Evolutionary conservation across 1,140 invertebrate species (phyloP).

Genomic region (Heliothis virescens): DNA sequence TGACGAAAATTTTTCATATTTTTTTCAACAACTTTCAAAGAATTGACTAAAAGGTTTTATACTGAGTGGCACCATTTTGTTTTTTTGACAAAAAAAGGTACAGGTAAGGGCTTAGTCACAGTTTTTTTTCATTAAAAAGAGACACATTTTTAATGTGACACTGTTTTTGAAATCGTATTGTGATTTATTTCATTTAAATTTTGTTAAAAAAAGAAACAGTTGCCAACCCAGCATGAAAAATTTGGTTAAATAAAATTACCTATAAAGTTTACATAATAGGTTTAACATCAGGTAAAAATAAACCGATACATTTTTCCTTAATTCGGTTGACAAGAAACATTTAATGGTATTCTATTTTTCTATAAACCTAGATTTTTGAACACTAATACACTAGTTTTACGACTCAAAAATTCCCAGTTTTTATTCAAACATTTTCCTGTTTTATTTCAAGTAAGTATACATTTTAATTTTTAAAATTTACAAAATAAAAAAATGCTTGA

Average conservation of each 20-base stretch:
- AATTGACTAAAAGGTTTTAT: constrained; percentile 29
- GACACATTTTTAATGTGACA: no score
- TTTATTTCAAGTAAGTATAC: constrained; percentile 30
- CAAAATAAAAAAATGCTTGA: constrained; percentile 27
- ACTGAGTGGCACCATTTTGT: not conserved
- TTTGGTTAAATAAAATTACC: constrained; percentile 17
- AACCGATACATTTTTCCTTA: constrained; percentile 34
- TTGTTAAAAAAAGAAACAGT: not conserved
- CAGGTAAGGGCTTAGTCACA: not conserved
- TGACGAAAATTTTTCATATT: constrained; percentile 57
- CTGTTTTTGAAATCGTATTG: not conserved
- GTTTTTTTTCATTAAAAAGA: no score
- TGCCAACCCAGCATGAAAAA: not conserved
- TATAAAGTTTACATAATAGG: constrained; percentile 35
- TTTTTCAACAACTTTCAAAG: constrained; percentile 39
- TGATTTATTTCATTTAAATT: not conserved
- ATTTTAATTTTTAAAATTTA: constrained; percentile 28
- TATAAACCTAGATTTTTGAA: constrained; percentile 37
- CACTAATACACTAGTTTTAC: constrained; percentile 39
- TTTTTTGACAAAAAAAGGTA: not conserved
- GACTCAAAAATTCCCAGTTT: constrained; percentile 12
- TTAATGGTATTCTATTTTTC: constrained; percentile 23
- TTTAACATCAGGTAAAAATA: not conserved
- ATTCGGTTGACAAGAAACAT: constrained; percentile 43
- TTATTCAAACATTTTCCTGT: constrained; percentile 27